Percentiles rank a stretch among this genome's conserved stretches.
Conservation (phyloP, 2,888 invertebrate genomes). For the Ormyrus rosae region DNA sequence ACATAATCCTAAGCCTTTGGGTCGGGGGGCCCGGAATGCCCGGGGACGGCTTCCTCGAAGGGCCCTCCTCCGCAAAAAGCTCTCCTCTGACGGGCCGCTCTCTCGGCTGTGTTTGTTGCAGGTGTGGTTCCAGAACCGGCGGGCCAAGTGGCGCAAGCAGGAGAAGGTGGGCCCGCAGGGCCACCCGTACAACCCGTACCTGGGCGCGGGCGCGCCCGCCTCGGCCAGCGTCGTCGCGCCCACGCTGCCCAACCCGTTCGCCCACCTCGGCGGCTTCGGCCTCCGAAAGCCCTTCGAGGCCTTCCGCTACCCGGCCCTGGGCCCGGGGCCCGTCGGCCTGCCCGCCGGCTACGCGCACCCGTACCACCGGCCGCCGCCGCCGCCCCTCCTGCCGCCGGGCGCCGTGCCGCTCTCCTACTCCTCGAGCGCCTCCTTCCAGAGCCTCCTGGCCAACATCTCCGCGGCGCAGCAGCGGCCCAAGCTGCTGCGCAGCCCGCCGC, state of each 20-base stretch:
- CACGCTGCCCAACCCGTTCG: constrained; percentile 88
- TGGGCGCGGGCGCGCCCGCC: constrained; percentile 82
- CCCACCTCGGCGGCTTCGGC: constrained; percentile 84
- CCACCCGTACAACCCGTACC: constrained; percentile 92
- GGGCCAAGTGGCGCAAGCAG: constrained; percentile 96
- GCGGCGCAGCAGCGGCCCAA: constrained; percentile 60
- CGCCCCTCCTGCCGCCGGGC: constrained; percentile 80
- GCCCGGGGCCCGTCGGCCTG: constrained; percentile 77
- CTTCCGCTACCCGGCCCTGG: constrained; percentile 83
- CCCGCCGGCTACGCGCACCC: constrained; percentile 80
- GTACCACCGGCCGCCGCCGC: constrained; percentile 80
- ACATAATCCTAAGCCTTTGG: constrained; percentile 52
- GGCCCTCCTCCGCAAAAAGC: constrained; percentile 2
- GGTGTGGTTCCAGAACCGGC: constrained; percentile 96
- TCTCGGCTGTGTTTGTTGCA: constrained; percentile 73
- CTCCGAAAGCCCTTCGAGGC: constrained; percentile 80
- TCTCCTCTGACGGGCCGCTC: background rate
- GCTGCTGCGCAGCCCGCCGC: constrained; percentile 65
- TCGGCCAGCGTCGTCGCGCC: constrained; percentile 84
- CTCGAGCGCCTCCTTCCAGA: constrained; percentile 86
- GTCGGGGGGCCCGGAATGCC: constrained; percentile 58
- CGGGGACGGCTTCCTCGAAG: constrained; percentile 59
- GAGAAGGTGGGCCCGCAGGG: constrained; percentile 94
- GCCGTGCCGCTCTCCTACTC: constrained; percentile 77
- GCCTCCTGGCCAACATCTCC: constrained; percentile 87